phyloP scores from a whole-genome alignment of 2,113 vertebrate species.

The Stictonetta naevosa region DNA sequence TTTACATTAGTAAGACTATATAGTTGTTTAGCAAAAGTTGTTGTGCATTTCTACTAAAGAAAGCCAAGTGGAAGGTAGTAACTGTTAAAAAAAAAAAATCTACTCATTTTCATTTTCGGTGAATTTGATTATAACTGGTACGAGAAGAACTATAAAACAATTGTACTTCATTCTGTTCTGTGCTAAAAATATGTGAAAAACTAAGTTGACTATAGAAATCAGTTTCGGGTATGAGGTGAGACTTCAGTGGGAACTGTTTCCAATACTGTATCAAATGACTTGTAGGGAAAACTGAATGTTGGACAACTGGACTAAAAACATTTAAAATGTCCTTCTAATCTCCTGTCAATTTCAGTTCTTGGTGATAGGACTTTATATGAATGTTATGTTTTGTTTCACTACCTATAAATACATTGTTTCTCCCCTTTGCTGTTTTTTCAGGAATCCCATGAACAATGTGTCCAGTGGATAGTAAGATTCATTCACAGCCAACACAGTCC shows the following conservation, averaged over 20 bases:
- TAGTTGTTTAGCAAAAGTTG: not conserved
- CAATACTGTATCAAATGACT: not conserved
- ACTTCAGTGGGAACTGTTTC: not conserved
- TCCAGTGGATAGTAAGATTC: constrained; percentile 97
- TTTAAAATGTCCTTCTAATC: not conserved
- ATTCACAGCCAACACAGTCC: constrained; percentile 97
- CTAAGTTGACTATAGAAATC: not conserved
- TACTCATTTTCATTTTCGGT: not conserved
- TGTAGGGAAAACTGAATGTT: not conserved
- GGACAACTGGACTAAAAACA: not conserved
- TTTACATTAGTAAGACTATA: not conserved
- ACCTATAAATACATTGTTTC: not conserved
- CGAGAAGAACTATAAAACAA: not conserved
- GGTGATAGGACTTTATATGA: not conserved
- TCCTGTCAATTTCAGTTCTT: not conserved
- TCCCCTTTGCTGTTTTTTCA: constrained; percentile 48
- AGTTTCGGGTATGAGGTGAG: not conserved
- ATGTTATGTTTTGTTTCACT: not conserved
- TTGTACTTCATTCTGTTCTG: not conserved
- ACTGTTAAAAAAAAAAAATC: not conserved
- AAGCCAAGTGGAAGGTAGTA: not conserved
- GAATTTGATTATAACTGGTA: not conserved
- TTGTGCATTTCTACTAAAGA: not conserved
- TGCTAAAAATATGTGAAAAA: not conserved
- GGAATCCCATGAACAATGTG: constrained; percentile 97